These are phyloP conservation scores for Anarsia innoxiella DNA, from an alignment of 2,888 invertebrate genomes.

Conservation along the genomic window DNA sequence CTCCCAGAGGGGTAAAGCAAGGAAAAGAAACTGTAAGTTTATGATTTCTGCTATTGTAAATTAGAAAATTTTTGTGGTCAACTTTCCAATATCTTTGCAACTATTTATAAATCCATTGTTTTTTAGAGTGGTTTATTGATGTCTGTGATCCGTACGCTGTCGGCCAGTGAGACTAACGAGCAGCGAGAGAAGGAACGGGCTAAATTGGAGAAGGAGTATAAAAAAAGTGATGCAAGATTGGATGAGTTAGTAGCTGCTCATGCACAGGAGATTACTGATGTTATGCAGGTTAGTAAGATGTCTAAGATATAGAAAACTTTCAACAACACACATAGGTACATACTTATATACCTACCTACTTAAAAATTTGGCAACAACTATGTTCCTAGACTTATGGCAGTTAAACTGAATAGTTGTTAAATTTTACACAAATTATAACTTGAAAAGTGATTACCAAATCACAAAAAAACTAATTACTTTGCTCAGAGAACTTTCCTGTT, in stretches of 20 bases:
- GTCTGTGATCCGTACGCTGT: slow-evolving; percentile 95
- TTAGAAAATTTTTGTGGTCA: background rate
- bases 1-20: slow-evolving; percentile 89
- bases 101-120: background rate
- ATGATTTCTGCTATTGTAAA: background rate
- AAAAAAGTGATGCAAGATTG: slow-evolving; percentile 90
- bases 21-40: slow-evolving; percentile 86
- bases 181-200: slow-evolving; percentile 94
- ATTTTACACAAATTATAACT: too few relatives aligned
- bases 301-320: too few relatives aligned
- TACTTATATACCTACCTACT: too few relatives aligned
- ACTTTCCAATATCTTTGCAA: background rate
- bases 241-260: slow-evolving; percentile 92
- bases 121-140: slow-evolving; percentile 88
- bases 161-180: slow-evolving; percentile 95
- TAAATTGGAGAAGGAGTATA: slow-evolving; percentile 94
- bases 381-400: too few relatives aligned
- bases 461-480: too few relatives aligned
- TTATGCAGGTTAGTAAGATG: slow-evolving; percentile 79
- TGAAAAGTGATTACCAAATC: too few relatives aligned
- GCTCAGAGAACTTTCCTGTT: too few relatives aligned
- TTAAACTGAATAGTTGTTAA: too few relatives aligned
- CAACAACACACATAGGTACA: too few relatives aligned
- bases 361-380: too few relatives aligned
- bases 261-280: slow-evolving; percentile 90